phyloP scores from a whole-genome alignment of 2,888 invertebrate genomes.

The Allophyes oxyacanthae region DNA sequence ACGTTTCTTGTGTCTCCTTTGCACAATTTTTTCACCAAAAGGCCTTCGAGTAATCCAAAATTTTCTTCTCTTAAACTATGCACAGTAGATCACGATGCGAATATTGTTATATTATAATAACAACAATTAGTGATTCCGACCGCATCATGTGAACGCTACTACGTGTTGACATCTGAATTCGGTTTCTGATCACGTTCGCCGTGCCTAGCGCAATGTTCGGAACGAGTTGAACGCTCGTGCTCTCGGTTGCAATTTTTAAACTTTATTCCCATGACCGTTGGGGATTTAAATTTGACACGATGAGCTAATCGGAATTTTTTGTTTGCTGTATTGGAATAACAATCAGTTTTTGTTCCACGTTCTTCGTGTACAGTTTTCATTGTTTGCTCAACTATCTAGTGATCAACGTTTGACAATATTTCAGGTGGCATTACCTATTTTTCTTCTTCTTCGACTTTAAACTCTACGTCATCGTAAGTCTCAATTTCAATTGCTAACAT shows the following conservation, averaged over 20 bases:
- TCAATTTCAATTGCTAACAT: too few species aligned
- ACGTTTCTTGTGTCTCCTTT: too few species aligned
- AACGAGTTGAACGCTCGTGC: conserved; percentile 60
- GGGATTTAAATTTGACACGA: conserved; percentile 42
- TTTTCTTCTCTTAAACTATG: conserved; percentile 27
- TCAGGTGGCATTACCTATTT: too few species aligned
- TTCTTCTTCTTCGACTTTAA: too few species aligned
- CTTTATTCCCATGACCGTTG: conserved; percentile 53
- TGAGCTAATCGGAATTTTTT: conserved; percentile 33
- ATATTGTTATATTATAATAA: conserved; percentile 57
- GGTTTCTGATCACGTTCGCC: conserved; percentile 60
- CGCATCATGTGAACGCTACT: conserved; percentile 70
- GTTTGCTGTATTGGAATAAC: conserved; percentile 9
- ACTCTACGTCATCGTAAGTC: too few species aligned
- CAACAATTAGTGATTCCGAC: conserved; percentile 66
- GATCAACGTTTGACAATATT: too few species aligned
- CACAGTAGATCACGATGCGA: conserved; percentile 35
- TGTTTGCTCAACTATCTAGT: too few species aligned
- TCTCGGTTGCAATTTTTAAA: conserved; percentile 44
- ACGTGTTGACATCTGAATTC: conserved; percentile 64
- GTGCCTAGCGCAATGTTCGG: conserved; percentile 46
- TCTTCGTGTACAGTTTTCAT: too few species aligned
- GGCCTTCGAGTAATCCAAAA: too few species aligned
- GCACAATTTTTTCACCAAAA: too few species aligned
- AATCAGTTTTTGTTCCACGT: conserved; percentile 9